phyloP scores from a whole-genome alignment of 2,113 vertebrate genomes.

The Emberiza fucata region DNA sequence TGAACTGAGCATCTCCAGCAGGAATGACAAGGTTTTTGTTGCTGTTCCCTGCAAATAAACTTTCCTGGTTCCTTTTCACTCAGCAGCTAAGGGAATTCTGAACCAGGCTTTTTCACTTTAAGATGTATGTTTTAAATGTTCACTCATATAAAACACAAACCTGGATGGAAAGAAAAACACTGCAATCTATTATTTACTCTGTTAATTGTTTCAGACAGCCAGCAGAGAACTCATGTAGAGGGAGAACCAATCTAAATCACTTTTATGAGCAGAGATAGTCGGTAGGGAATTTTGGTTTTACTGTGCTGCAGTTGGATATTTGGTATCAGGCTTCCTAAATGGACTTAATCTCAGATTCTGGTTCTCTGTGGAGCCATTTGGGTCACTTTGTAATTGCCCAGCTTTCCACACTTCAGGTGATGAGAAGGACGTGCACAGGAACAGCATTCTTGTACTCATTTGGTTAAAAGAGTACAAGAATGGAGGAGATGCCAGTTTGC shows the following conservation, averaged over 20 bases:
- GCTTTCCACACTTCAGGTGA: constrained; percentile 45
- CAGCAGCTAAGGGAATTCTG: not conserved
- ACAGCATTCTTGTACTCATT: not conserved
- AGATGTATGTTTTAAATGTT: not conserved
- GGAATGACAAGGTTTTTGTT: not conserved
- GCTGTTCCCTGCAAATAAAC: not conserved
- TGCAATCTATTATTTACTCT: constrained; percentile 38
- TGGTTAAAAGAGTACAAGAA: not conserved
- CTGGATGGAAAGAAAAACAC: constrained; percentile 32
- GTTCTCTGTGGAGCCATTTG: constrained; percentile 33
- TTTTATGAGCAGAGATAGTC: constrained; percentile 48
- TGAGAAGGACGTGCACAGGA: not conserved
- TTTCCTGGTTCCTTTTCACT: not conserved
- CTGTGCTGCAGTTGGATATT: constrained; percentile 9
- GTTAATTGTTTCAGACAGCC: constrained; percentile 42
- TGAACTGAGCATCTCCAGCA: not conserved
- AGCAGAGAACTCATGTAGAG: not conserved
- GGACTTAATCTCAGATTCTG: constrained; percentile 47
- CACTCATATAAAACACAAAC: not conserved
- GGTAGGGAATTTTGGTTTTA: constrained; percentile 40
- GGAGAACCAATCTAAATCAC: constrained; percentile 46
- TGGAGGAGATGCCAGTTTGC: not conserved
- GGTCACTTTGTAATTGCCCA: constrained; percentile 6
- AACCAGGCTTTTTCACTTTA: not conserved
- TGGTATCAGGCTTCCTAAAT: constrained; percentile 44